These are phyloP conservation scores for Rhinogobius similis DNA, from an alignment of 2,113 vertebrate species.

Conservation along the genomic window DNA sequence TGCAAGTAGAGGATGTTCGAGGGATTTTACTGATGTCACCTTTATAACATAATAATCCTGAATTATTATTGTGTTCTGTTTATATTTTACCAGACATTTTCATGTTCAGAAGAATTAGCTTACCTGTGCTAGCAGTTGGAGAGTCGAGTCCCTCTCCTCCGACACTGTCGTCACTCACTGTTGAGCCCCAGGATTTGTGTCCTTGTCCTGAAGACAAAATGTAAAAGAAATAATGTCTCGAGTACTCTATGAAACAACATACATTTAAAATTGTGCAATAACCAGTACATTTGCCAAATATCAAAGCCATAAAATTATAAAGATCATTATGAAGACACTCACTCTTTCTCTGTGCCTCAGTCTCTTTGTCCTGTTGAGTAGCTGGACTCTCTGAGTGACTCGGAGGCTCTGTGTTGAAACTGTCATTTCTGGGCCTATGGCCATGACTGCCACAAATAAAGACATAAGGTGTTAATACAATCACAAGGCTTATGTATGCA, in stretches of 20 bases:
- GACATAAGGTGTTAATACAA: neutral
- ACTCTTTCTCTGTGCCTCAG: conserved; percentile 76
- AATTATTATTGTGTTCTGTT: neutral
- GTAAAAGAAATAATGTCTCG: neutral
- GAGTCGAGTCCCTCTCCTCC: conserved; percentile 76
- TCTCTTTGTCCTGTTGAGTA: neutral
- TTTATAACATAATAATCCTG: conserved; percentile 47
- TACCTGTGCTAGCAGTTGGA: conserved; percentile 76
- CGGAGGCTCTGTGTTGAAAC: conserved; percentile 77
- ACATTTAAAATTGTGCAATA: neutral
- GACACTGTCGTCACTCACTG: conserved; percentile 79
- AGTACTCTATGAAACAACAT: neutral
- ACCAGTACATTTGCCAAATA: neutral
- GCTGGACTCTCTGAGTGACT: conserved; percentile 49
- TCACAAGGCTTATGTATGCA: neutral
- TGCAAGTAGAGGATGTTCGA: conserved; percentile 82
- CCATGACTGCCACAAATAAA: conserved; percentile 68
- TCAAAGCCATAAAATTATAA: neutral
- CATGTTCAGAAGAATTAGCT: neutral
- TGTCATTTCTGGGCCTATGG: conserved; percentile 80
- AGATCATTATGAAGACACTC: conserved; percentile 29
- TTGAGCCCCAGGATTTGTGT: conserved; percentile 90
- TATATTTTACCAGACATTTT: neutral
- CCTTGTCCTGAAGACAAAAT: conserved; percentile 72
- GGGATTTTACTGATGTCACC: conserved; percentile 85